These are phyloP conservation scores for Pipistrellus pygmaeus DNA, from an alignment of 2,797 vertebrate genomes.

Conservation along the genomic window DNA sequence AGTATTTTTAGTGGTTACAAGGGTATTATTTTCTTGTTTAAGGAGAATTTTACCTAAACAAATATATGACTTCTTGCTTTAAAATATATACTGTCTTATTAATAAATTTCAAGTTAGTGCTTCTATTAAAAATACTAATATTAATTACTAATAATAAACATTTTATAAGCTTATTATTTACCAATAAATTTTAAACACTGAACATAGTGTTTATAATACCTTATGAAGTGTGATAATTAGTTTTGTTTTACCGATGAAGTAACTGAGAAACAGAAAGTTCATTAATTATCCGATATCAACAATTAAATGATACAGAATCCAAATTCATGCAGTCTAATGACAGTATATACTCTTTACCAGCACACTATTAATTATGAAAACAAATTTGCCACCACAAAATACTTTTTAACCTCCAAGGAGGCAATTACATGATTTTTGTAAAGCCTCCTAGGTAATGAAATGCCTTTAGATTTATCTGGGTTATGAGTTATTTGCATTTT, in stretches of 20 bases:
- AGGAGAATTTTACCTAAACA: slow-evolving; percentile 12
- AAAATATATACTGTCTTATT: not conserved
- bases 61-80: not conserved
- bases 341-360: not conserved
- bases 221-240: not conserved
- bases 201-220: not conserved
- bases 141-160: not conserved
- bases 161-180: slow-evolving; percentile 9
- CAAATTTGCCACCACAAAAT: slow-evolving; percentile 2
- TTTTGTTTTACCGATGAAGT: slow-evolving; percentile 48
- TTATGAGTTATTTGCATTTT: slow-evolving; percentile 14
- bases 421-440: slow-evolving; percentile 1
- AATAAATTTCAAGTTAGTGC: not conserved
- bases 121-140: not conserved
- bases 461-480: not conserved
- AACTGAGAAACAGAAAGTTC: slow-evolving; percentile 37
- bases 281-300: not conserved
- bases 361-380: not conserved
- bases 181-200: not conserved
- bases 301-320: slow-evolving; percentile 31
- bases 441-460: slow-evolving; percentile 43
- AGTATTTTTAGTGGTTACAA: not conserved
- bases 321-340: not conserved
- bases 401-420: not conserved
- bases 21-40: not conserved